Base-by-base conservation (phyloP, 2,113 vertebrate species). In the Otocyon megalotis region DNA sequence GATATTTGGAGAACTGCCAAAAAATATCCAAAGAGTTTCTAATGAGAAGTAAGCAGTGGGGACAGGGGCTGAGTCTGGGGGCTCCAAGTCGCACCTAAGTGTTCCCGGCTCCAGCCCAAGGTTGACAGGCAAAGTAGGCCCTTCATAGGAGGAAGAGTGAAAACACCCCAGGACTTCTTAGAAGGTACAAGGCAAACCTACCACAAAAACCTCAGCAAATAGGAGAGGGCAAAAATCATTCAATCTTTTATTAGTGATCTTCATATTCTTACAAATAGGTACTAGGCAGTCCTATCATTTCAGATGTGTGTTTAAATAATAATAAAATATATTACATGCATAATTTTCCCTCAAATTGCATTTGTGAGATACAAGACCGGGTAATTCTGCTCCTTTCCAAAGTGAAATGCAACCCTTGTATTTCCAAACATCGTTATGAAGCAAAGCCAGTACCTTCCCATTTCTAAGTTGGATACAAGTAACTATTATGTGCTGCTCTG, bases 391-490 rank as follows among this genome's bases (percentile, higher is more conserved):
- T 88, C 96, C 90, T 77, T 50, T 95, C 94, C 97, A 91, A 24
- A 98, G 81, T 20, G 74, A 97, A 97, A 71, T 26, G 85, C 93
- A 98, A 86, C 76, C 91, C 87, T 96, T n/a, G 1, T 85, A 5
- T 93, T 98, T 97, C 98, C 97, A 89, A 97, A 94, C 95, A 93
- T 95, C n/a, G 0, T 83, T 69, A 8, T 91, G 97, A 97, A 97
- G 63, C 93, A 26, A 80, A 85, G 97, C 98, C 97, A 97, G 0
- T 3, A 3, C 79, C 91, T 97, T 98, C 97, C 94, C 95, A 5
- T 97, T 97, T 94, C 98, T 95, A 71, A 95, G 62, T 0, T 6
- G 95, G 95, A 96, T 96, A 80, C 97, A 96, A 93, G 97, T 69
- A 91, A 87, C 93, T 81, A 85, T 92, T 86, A 54, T 98, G 82